Conservation (phyloP, 2,113 vertebrate species). For the Python bivittatus region DNA sequence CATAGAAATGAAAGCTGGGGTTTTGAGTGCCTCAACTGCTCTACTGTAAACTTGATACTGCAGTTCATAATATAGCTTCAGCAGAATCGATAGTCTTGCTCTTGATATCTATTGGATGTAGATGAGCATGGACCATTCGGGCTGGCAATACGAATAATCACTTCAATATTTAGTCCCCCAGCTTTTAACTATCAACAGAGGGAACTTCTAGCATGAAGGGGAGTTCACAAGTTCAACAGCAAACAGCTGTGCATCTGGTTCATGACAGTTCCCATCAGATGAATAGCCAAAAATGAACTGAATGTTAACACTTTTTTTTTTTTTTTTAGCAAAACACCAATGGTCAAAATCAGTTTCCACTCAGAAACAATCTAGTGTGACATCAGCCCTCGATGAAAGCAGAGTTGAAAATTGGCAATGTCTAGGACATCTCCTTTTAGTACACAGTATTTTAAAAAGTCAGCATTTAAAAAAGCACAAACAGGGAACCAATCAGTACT, state of each 20-base stretch:
- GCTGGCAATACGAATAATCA: background rate
- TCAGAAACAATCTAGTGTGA: rapidly evolving
- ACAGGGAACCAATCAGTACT: rapidly evolving
- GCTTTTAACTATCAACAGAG: background rate
- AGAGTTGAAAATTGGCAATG: background rate
- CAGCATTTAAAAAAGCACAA: slow-evolving; percentile 27
- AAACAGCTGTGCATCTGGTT: background rate
- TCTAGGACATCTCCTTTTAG: background rate
- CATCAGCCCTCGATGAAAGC: background rate
- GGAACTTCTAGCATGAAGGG: background rate
- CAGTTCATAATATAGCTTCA: background rate
- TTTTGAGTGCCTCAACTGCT: no score
- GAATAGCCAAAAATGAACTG: background rate
- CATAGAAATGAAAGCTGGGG: background rate
- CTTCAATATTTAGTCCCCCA: background rate
- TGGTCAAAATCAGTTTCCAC: no score
- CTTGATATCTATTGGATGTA: background rate
- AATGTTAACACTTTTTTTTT: background rate
- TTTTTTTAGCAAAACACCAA: background rate
- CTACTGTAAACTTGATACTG: background rate
- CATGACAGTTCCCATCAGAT: background rate
- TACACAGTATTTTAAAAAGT: slow-evolving; percentile 15
- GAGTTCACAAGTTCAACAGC: background rate
- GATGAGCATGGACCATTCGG: no score
- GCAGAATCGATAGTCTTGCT: background rate